Base-by-base conservation (phyloP, 2,113 vertebrate species). In the Sinocyclocheilus rhinocerous region DNA sequence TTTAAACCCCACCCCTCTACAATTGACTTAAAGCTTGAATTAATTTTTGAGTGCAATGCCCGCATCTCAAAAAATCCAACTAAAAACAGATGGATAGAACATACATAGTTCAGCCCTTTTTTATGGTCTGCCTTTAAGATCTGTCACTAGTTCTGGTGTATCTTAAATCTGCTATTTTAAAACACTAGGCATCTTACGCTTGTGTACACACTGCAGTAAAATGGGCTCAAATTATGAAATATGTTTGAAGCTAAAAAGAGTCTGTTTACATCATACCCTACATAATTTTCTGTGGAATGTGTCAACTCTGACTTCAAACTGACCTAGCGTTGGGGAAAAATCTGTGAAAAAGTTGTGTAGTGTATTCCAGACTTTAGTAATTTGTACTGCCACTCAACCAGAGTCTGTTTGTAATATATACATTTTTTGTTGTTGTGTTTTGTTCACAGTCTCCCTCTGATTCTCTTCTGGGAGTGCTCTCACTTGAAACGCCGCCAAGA, bases 401-500 rank as follows among this genome's bases (percentile, higher is more conserved):
- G 33, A 72, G 73, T 15, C n/a, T 15, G 1, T n/a, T 75, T 4
- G 1, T 36, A n/a, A 39, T 80, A 12, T 20, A 36, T 4, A 13
- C 16, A 24, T 79, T n/a, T n/a, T n/a, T n/a, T 29, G 2, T n/a
- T 22, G 55, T 42, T 36, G 26, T 20, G 63, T 59, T 18, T 6
- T 93, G 36, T 29, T 33, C 63, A 26, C 87, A 91, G 94, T 94
- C 93, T 92, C 94, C 92, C 93, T 70, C 92, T 90, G 92, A 96
- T 98, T 98, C 95, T 93, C 95, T 96, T 95, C 89, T 95, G 95
- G 93, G 94, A 96, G 95, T 94, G 91, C 95, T 97, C 96, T 94
- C 93, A 92, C 95, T 93, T 94, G 93, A 92, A 97, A 96, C 96
- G 93, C 96, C 97, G 98, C 98, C 98, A 99, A 99, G 95, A 99